Evolutionary conservation across 2,797 vertebrate genomes (phyloP), one percentile per base, ranked within the genome.

Genomic region (Channa striata): DNA sequence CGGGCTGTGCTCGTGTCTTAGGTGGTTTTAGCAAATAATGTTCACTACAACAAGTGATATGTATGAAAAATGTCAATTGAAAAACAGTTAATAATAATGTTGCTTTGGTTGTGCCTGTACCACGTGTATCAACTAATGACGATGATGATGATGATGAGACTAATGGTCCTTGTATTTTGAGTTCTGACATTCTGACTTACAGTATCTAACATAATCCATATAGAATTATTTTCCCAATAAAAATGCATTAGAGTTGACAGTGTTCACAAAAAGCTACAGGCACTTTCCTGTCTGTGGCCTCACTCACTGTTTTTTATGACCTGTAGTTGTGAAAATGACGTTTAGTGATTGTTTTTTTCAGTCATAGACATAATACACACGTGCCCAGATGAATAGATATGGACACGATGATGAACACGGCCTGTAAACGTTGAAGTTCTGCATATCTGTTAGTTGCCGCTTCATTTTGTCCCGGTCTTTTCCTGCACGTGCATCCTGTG

Each of bases 221-320:
- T 5, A 47, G 21, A 30, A 42, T 47, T 47, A 36, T 36, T 52
- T 57, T 47, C 8, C 9, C 20, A 58, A 7, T 51, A 19, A 50
- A 19, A 50, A 25, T 37, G 20, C 23, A 11, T 44, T 47, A 56
- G 11, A 25, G 21, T 33, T 53, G 53, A 51, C 33, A 30, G 36
- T 66, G 61, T 59, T 72, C 37, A 74, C 50, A 62, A 14, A 23
- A 44, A 40, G 44, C 17, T 43, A 42, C 17, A 44, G 14, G 8
- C 16, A 34, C 17, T 21, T 12, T 40, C 39, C 1, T 40, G 6
- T 43, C 16, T n/a, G 16, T 43, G 42, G 42, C 42, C 42, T 43
- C 7, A n/a, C 47, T 25, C 6, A 59, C 20, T 21, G 30, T 60
- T 59, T 52, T 14, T 19, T 62, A 6, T 57, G 3, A 58, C 37